Percentiles rank a stretch among this genome's conserved stretches.
Evolutionary conservation across 2,888 invertebrate species (phyloP).

Genomic region (Dolichomitus sp.): DNA sequence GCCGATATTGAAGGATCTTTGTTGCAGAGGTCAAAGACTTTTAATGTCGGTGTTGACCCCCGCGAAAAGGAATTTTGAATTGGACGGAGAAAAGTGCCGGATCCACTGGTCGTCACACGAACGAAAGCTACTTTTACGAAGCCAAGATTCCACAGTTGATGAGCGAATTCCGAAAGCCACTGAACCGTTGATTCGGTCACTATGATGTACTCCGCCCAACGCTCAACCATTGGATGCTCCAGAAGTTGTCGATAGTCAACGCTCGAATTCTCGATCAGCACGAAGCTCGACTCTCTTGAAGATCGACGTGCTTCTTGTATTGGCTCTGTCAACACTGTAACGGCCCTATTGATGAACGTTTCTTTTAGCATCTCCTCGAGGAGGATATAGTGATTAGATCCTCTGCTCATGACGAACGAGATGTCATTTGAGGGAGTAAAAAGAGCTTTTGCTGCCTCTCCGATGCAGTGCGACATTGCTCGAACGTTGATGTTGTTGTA

Average conservation of each 20-base stretch:
- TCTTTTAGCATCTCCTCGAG: background rate
- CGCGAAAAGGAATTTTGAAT: background rate
- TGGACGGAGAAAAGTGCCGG: background rate
- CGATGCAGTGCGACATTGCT: background rate
- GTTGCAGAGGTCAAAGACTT: background rate
- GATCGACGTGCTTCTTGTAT: background rate
- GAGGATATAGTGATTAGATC: too few relatives aligned
- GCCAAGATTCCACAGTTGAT: conserved; percentile 3
- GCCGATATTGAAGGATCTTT: background rate
- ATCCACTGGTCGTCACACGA: background rate
- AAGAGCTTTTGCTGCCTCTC: background rate
- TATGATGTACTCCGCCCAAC: conserved; percentile 31
- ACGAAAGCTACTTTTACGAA: conserved; percentile 16
- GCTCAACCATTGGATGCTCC: background rate
- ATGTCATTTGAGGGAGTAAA: conserved; percentile 32
- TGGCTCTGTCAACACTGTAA: too few relatives aligned
- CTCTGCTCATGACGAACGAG: background rate
- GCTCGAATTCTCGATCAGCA: background rate
- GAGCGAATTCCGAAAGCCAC: conserved; percentile 25
- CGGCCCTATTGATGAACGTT: background rate
- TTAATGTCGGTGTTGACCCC: background rate
- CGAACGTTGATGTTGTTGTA: background rate
- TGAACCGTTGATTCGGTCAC: background rate
- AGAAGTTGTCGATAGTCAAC: background rate
- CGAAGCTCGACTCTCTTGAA: conserved; percentile 7